These are phyloP conservation scores for Etheostoma cragini DNA, from an alignment of 2,113 vertebrate genomes.

Conservation along the genomic window DNA sequence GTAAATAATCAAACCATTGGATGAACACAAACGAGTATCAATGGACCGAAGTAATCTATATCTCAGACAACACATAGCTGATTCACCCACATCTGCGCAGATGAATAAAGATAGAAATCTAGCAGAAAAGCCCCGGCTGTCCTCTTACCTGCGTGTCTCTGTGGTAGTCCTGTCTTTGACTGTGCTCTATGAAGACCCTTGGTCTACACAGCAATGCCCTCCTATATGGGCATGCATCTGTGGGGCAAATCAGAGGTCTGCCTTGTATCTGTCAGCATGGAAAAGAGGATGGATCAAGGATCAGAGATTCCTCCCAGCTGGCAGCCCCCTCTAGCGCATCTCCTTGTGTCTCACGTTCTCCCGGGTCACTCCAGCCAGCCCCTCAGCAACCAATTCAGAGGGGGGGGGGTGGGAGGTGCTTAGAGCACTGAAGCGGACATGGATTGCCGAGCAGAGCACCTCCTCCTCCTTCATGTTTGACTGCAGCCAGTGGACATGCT, in stretches of 20 bases:
- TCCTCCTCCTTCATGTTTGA: conserved; percentile 81
- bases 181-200: conserved; percentile 68
- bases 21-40: conserved; percentile 29
- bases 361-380: conserved; percentile 83
- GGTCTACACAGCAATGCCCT: conserved; percentile 76
- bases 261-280: conserved; percentile 57
- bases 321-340: conserved; percentile 72
- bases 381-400: conserved; percentile 73
- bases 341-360: conserved; percentile 75
- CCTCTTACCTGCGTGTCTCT: conserved; percentile 75
- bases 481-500: conserved; percentile 70
- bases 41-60: conserved; percentile 33
- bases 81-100: conserved; percentile 27
- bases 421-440: conserved; percentile 70
- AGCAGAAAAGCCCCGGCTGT: conserved; percentile 49
- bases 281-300: conserved; percentile 63
- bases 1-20: conserved; percentile 43
- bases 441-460: conserved; percentile 69
- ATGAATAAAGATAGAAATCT: conserved; percentile 46
- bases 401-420: conserved; percentile 72
- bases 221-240: conserved; percentile 79
- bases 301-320: conserved; percentile 71
- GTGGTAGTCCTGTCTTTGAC: conserved; percentile 65
- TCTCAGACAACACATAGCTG: conserved; percentile 16
- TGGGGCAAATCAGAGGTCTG: conserved; percentile 66